Conservation (phyloP, 2,797 vertebrate species). For the Apodemus agrarius region DNA sequence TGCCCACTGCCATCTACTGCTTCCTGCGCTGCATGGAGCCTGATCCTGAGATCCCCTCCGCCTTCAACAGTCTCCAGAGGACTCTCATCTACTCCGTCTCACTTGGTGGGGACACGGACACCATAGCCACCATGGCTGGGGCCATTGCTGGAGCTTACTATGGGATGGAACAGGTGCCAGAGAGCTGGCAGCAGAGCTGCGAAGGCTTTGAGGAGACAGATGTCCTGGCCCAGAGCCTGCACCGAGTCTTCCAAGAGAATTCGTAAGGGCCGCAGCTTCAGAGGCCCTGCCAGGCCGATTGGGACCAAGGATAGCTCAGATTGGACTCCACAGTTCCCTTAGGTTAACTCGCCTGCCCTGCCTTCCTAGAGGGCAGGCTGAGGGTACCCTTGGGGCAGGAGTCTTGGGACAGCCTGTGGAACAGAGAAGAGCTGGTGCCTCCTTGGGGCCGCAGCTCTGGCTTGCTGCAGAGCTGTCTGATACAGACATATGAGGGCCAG, state of each 20-base stretch:
- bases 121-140: constrained; percentile 99
- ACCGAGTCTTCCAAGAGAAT: constrained; percentile 90
- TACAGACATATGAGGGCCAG: neutral
- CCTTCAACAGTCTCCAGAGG: constrained; percentile 93
- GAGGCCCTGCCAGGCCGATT: neutral
- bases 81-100: constrained; percentile 97
- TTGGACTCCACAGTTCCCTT: neutral
- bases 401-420: neutral
- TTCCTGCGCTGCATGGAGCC: constrained; percentile 96
- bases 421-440: neutral
- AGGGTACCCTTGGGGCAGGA: neutral
- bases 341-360: neutral
- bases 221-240: constrained; percentile 90
- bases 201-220: constrained; percentile 94
- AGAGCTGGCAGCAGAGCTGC: constrained; percentile 94
- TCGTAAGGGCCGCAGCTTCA: constrained; percentile 69
- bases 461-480: neutral
- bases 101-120: constrained; percentile 98
- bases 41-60: constrained; percentile 92
- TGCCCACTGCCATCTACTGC: constrained; percentile 98
- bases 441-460: neutral
- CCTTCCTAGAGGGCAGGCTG: neutral
- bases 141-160: constrained; percentile 98
- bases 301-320: neutral
- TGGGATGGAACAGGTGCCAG: constrained; percentile 92